Percentiles rank a stretch among this genome's conserved stretches.
phyloP scores from a whole-genome alignment of 2,888 invertebrate genomes.

The Apeira syringaria region DNA sequence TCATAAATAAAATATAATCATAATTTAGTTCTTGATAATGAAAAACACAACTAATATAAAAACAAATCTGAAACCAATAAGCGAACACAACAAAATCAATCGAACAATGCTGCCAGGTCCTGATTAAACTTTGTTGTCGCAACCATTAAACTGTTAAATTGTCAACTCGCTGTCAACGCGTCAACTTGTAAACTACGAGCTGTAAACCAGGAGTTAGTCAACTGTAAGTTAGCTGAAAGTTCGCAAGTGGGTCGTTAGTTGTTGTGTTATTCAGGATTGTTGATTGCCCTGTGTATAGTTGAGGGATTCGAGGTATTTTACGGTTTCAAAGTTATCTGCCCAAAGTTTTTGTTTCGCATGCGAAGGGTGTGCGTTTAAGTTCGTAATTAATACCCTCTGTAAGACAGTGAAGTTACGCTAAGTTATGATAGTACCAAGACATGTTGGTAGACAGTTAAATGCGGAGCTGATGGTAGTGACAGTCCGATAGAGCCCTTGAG shows the following conservation, averaged over 20 bases:
- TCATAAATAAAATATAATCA: no score
- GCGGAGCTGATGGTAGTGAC: not conserved
- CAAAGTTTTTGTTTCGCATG: constrained; percentile 1
- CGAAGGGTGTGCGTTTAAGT: not conserved
- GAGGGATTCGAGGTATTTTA: constrained; percentile 3
- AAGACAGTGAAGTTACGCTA: not conserved
- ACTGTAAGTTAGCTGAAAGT: constrained; percentile 4
- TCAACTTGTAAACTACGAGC: constrained; percentile 13
- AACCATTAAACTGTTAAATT: constrained; percentile 15
- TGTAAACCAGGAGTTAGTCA: constrained; percentile 1
- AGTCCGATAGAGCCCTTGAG: no score
- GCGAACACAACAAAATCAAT: no score
- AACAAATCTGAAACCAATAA: no score
- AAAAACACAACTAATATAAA: no score
- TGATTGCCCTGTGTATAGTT: constrained; percentile 5
- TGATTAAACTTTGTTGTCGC: constrained; percentile 1
- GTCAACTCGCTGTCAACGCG: constrained; percentile 16
- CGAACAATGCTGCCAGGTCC: not conserved
- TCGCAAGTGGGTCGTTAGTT: constrained; percentile 9
- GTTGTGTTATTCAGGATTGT: constrained; percentile 4
- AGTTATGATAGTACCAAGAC: not conserved
- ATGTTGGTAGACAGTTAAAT: not conserved
- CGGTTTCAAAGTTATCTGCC: constrained; percentile 3
- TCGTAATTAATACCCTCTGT: not conserved
- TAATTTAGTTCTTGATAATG: no score